Percentiles rank a stretch among this genome's conserved stretches.
phyloP scores from a whole-genome alignment of 2,113 vertebrate genomes.

The Labeo catla region DNA sequence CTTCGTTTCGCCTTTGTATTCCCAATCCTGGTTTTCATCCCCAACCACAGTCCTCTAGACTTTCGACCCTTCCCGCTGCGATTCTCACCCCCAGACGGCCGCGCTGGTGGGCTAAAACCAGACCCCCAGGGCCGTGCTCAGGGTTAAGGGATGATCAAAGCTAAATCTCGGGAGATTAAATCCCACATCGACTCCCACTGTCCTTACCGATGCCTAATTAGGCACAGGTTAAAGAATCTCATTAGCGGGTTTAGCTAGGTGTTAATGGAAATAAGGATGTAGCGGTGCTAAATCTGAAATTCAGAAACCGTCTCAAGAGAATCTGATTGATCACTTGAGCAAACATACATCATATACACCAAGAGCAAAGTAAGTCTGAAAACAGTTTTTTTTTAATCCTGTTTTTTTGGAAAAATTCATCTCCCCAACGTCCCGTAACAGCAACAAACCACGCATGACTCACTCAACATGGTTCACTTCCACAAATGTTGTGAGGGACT shows the following conservation, averaged over 20 bases:
- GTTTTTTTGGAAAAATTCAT: slow-evolving; percentile 56
- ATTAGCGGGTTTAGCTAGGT: slow-evolving; percentile 21
- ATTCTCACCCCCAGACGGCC: neutral
- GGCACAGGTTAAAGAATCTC: slow-evolving; percentile 36
- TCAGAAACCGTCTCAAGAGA: neutral
- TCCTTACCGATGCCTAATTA: slow-evolving; percentile 25
- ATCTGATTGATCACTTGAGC: slow-evolving; percentile 16
- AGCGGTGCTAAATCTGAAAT: slow-evolving; percentile 19
- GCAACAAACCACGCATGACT: slow-evolving; percentile 62
- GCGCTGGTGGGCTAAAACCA: neutral
- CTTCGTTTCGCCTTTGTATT: slow-evolving; percentile 53
- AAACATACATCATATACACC: neutral
- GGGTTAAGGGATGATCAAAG: slow-evolving; percentile 45
- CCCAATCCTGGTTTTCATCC: slow-evolving; percentile 42
- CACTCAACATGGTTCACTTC: slow-evolving; percentile 61
- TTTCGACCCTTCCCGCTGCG: neutral
- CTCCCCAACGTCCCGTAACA: slow-evolving; percentile 55
- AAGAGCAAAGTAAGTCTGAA: slow-evolving; percentile 8
- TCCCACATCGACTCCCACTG: slow-evolving; percentile 1
- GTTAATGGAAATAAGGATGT: slow-evolving; percentile 9
- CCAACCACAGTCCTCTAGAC: neutral
- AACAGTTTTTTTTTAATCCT: neutral
- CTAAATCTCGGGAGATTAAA: neutral
- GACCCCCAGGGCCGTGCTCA: neutral
- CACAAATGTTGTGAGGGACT: slow-evolving; percentile 73